A percentile compares a stretch with the other conserved stretches of the same genome.
These are phyloP conservation scores for Passer domesticus DNA, from an alignment of 2,113 vertebrate species.

Conservation along the genomic window DNA sequence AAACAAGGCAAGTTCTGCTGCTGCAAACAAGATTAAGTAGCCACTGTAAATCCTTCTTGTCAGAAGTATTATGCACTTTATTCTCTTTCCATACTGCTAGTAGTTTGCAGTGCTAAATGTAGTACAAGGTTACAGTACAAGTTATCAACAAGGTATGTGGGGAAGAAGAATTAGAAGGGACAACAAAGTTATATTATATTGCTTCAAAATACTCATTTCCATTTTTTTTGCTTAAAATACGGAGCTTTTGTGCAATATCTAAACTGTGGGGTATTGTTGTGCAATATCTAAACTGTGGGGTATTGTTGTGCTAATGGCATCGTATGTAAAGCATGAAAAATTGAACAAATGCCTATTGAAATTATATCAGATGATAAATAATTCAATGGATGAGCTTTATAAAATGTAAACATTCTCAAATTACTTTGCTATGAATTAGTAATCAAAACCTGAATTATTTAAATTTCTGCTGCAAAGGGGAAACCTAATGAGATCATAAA, in stretches of 20 bases:
- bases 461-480: neutral
- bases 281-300: neutral
- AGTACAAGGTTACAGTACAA: neutral
- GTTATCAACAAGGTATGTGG: neutral
- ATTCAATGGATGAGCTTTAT: conserved; percentile 28
- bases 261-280: neutral
- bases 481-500: conserved; percentile 48
- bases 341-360: conserved; percentile 17
- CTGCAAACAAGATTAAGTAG: conserved; percentile 22
- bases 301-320: conserved; percentile 5
- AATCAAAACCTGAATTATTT: conserved; percentile 60
- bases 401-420: conserved; percentile 52
- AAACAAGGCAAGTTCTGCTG: neutral
- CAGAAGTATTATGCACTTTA: neutral
- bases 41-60: neutral
- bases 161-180: neutral
- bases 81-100: neutral
- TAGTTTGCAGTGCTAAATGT: neutral
- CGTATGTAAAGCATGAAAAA: conserved; percentile 25
- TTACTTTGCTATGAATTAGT: conserved; percentile 49
- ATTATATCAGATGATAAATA: conserved; percentile 18
- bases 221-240: neutral
- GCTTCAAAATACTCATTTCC: neutral
- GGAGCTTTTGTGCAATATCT: neutral
- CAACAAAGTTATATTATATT: neutral